A percentile compares a stretch with the other conserved stretches of the same genome.
These are phyloP conservation scores for Tenthredo scrophulariae DNA, from an alignment of 2,888 invertebrate species.

Conservation along the genomic window DNA sequence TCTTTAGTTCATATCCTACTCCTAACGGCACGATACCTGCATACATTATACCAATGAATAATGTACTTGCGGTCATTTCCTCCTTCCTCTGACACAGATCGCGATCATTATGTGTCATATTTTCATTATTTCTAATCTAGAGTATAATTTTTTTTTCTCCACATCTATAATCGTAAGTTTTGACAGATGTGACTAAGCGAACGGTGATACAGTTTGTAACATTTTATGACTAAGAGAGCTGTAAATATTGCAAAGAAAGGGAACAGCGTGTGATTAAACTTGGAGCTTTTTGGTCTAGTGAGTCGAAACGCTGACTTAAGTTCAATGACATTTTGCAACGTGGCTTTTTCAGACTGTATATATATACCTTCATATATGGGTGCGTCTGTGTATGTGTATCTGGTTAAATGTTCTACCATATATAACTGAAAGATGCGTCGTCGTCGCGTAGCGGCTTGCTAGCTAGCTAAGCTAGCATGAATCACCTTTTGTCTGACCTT, in stretches of 20 bases:
- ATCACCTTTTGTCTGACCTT: conserved; percentile 52
- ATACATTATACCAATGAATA: neutral
- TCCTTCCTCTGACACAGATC: neutral
- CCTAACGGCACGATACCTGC: neutral
- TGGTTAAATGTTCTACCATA: conserved; percentile 9
- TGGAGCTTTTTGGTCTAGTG: conserved; percentile 22
- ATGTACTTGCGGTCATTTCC: neutral
- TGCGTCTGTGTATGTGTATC: neutral
- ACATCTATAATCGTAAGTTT: neutral
- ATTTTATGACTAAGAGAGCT: too few species aligned
- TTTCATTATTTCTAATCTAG: neutral
- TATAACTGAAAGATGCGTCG: conserved; percentile 11
- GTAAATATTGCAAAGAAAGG: neutral
- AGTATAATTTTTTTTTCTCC: neutral
- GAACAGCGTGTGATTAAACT: neutral
- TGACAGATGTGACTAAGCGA: neutral
- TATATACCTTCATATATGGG: neutral
- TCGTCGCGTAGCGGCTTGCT: neutral
- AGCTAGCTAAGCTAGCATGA: conserved; percentile 8
- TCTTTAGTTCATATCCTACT: too few species aligned
- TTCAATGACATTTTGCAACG: conserved; percentile 55
- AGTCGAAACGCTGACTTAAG: conserved; percentile 44
- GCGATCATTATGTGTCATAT: neutral
- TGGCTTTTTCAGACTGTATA: conserved; percentile 30
- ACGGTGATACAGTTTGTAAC: neutral